Conservation (phyloP, 2,888 invertebrate species). For the Tinea trinotella region DNA sequence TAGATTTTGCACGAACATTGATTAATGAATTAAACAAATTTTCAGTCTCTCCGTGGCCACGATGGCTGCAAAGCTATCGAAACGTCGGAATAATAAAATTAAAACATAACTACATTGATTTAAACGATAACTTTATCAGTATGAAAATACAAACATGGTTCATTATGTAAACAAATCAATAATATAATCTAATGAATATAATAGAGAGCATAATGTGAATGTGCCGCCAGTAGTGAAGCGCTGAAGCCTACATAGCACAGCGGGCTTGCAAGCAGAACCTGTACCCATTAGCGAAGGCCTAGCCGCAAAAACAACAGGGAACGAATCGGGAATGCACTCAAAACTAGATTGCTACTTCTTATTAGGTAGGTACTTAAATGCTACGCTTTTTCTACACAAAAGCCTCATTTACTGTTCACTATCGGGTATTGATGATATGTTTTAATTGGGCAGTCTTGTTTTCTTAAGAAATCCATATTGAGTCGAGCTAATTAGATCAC, state of each 20-base stretch:
- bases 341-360: conserved; percentile 17
- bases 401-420: conserved; percentile 18
- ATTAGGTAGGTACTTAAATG: conserved; percentile 15
- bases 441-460: conserved; percentile 13
- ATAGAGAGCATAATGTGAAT: neutral
- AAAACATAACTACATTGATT: too few relatives aligned
- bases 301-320: conserved; percentile 69
- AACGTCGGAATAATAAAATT: too few relatives aligned
- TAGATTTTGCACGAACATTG: too few relatives aligned
- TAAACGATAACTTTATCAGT: too few relatives aligned
- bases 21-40: too few relatives aligned
- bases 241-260: neutral
- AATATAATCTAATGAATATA: neutral
- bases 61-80: too few relatives aligned
- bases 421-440: conserved; percentile 6
- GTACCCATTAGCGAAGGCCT: conserved; percentile 63
- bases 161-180: too few relatives aligned
- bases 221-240: neutral
- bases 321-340: conserved; percentile 71
- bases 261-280: conserved; percentile 35
- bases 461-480: conserved; percentile 13
- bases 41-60: too few relatives aligned
- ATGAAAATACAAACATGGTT: too few relatives aligned
- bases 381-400: conserved; percentile 4
- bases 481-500: conserved; percentile 10